Conservation (phyloP, 2,113 vertebrate genomes). For the Tragelaphus scriptus region DNA sequence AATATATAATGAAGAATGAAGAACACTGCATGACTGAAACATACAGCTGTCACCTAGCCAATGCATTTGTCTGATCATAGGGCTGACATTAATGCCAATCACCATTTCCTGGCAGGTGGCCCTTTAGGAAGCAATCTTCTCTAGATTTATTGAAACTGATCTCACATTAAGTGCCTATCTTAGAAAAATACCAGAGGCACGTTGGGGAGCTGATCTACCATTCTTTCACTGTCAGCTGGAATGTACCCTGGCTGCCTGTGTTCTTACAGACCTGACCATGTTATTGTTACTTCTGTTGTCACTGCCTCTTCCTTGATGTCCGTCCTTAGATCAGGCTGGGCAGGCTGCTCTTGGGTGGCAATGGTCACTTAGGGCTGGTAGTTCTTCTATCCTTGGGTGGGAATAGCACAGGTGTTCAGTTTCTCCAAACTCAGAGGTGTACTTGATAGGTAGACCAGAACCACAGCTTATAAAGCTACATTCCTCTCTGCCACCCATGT, state of each 20-base stretch:
- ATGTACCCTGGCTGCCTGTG: neutral
- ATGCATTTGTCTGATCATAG: neutral
- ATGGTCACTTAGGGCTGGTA: neutral
- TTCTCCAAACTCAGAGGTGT: neutral
- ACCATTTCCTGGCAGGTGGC: neutral
- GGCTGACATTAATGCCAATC: neutral
- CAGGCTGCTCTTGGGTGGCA: neutral
- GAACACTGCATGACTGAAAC: neutral
- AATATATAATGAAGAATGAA: neutral
- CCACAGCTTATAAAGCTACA: neutral
- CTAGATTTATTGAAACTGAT: neutral
- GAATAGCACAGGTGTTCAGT: neutral
- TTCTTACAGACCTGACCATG: neutral
- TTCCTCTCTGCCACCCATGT: neutral
- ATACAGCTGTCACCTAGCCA: neutral
- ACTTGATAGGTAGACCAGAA: neutral
- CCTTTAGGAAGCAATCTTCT: neutral
- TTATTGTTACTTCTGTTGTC: neutral
- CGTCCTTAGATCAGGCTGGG: neutral
- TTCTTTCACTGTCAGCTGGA: neutral
- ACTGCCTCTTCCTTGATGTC: neutral
- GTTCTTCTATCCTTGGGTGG: neutral
- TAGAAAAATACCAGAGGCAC: neutral
- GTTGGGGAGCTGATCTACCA: neutral
- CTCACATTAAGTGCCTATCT: neutral